Percentiles rank a stretch among this genome's conserved stretches.
phyloP scores from a whole-genome alignment of 92 coral and sea anemone species.

The Meandrina meandrites region DNA sequence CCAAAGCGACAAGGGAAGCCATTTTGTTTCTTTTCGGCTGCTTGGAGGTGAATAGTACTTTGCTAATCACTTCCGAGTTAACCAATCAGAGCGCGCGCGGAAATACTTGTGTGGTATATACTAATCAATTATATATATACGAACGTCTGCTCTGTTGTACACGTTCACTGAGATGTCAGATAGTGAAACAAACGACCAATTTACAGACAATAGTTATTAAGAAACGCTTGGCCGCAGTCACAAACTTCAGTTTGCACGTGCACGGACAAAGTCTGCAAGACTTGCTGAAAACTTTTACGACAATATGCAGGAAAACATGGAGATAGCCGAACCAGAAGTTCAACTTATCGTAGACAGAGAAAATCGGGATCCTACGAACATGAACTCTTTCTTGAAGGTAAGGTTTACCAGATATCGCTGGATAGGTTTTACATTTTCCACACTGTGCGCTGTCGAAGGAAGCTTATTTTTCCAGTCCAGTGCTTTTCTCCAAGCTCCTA shows the following conservation, averaged over 20 bases:
- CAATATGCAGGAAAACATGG: background rate
- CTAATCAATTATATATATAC: too few relatives aligned
- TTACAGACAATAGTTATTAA: too few relatives aligned
- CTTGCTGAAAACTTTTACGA: background rate
- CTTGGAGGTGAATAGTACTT: too few relatives aligned
- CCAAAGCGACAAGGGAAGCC: too few relatives aligned
- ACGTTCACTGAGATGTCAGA: background rate
- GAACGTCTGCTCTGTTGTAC: background rate
- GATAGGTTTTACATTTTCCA: too few relatives aligned
- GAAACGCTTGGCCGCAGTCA: background rate
- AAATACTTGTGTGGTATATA: too few relatives aligned
- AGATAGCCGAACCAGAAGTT: background rate
- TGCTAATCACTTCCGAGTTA: too few relatives aligned
- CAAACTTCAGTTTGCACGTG: background rate
- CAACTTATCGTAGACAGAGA: constrained; percentile 30
- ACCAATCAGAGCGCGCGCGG: too few relatives aligned
- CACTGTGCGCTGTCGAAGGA: background rate
- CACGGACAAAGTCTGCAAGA: background rate
- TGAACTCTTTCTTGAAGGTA: constrained; percentile 62
- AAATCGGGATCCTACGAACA: constrained; percentile 53
- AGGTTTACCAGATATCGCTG: too few relatives aligned
- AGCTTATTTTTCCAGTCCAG: background rate
- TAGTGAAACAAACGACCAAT: background rate
- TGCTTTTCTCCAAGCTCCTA: background rate
- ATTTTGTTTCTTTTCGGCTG: too few relatives aligned